These are phyloP conservation scores for Acipenser transmontanus DNA, from an alignment of 2,797 vertebrate species.

Conservation along the genomic window DNA sequence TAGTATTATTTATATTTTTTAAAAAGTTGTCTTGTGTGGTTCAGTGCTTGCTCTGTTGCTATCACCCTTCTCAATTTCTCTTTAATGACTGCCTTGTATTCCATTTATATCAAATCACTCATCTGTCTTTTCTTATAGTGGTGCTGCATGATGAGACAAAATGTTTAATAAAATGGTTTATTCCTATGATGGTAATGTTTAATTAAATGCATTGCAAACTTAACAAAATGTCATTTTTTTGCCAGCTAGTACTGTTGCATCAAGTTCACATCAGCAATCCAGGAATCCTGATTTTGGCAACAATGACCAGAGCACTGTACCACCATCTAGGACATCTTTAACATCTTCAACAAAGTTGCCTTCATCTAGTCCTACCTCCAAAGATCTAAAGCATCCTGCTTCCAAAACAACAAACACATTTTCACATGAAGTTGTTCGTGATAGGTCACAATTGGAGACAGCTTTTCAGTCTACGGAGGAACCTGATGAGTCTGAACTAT, in stretches of 20 bases:
- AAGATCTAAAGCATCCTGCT: constrained; percentile 29
- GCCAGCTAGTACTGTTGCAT: constrained; percentile 56
- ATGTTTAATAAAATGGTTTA: too few relatives aligned
- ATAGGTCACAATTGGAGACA: background rate
- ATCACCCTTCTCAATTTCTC: too few relatives aligned
- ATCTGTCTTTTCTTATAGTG: too few relatives aligned
- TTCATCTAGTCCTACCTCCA: constrained; percentile 23
- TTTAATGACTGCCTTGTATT: too few relatives aligned
- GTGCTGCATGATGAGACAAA: too few relatives aligned
- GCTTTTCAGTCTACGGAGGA: constrained; percentile 50
- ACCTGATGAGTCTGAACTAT: constrained; percentile 36
- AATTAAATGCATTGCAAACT: background rate
- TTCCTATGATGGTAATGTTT: too few relatives aligned
- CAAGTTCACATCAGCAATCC: constrained; percentile 36
- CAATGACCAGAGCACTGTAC: constrained; percentile 25
- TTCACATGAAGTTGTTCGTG: too few relatives aligned
- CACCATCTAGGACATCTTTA: constrained; percentile 31
- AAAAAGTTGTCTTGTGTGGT: too few relatives aligned
- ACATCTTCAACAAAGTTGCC: constrained; percentile 34
- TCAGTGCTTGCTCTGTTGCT: too few relatives aligned
- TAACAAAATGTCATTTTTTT: constrained; percentile 30
- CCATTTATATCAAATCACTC: too few relatives aligned
- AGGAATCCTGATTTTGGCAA: constrained; percentile 41
- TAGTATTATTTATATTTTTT: too few relatives aligned
- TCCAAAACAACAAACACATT: constrained; percentile 34